A percentile compares a stretch with the other conserved stretches of the same genome.
These are phyloP conservation scores for Suncus etruscus DNA, from an alignment of 2,113 vertebrate species.

Conservation along the genomic window DNA sequence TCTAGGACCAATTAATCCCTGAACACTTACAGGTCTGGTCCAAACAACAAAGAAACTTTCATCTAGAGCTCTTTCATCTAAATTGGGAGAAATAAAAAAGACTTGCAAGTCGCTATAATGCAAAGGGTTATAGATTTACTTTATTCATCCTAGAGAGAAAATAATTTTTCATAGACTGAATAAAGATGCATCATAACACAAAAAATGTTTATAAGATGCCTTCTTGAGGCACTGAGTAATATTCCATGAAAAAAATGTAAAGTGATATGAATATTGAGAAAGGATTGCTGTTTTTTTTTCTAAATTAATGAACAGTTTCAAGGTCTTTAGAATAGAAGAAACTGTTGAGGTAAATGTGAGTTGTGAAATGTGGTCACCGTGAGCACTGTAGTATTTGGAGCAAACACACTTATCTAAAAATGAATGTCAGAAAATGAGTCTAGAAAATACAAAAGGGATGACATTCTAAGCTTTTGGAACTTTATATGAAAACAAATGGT, in stretches of 20 bases:
- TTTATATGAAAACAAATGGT: not conserved
- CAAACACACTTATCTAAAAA: not conserved
- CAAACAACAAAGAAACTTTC: no score
- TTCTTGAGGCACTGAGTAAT: not conserved
- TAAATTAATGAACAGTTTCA: not conserved
- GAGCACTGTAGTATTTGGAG: not conserved
- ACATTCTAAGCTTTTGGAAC: not conserved
- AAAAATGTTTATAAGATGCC: not conserved
- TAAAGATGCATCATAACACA: not conserved
- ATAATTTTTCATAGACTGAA: not conserved
- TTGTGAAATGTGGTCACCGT: not conserved
- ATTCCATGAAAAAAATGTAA: not conserved
- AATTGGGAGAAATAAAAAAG: not conserved
- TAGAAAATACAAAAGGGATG: not conserved
- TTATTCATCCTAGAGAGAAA: no score
- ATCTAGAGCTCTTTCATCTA: not conserved
- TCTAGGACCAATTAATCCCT: no score
- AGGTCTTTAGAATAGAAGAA: not conserved
- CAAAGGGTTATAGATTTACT: not conserved
- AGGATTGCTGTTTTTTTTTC: not conserved
- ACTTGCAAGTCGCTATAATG: not conserved
- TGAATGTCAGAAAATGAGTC: not conserved
- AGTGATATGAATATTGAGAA: not conserved
- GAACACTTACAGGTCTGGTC: no score
- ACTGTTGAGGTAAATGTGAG: not conserved